Conservation (phyloP, 2,888 invertebrate species). For the Oxystoma pomonae region DNA sequence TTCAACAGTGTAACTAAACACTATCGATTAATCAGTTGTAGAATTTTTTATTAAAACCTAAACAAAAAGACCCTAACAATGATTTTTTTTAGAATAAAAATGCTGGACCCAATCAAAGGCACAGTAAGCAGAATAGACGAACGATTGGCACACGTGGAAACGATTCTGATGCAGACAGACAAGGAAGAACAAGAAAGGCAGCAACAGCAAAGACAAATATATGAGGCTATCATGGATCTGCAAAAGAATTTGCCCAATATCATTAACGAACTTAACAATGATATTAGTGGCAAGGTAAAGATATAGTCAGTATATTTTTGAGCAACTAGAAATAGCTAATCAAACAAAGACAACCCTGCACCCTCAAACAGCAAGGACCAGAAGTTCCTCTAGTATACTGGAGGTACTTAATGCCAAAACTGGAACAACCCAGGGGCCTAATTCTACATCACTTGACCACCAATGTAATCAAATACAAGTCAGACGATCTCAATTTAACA, state of each 20-base stretch:
- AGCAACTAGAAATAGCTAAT: not conserved
- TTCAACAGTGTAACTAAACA: too few relatives aligned
- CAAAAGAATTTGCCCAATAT: conserved; percentile 50
- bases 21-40: too few relatives aligned
- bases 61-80: too few relatives aligned
- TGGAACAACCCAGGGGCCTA: too few relatives aligned
- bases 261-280: conserved; percentile 47
- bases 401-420: too few relatives aligned
- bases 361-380: too few relatives aligned
- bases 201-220: conserved; percentile 58
- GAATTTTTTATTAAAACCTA: too few relatives aligned
- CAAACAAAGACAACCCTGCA: not conserved
- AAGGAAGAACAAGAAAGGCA: conserved; percentile 63
- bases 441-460: too few relatives aligned
- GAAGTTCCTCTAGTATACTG: too few relatives aligned
- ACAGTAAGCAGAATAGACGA: conserved; percentile 70
- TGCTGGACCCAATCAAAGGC: conserved; percentile 65
- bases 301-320: too few relatives aligned
- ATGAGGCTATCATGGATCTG: conserved; percentile 54
- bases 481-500: too few relatives aligned
- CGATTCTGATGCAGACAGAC: conserved; percentile 68
- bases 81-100: conserved; percentile 49
- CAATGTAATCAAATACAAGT: too few relatives aligned
- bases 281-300: conserved; percentile 41
- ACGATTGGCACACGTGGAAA: conserved; percentile 70